Conservation (phyloP, 2,797 vertebrate species). For the Parotocinclus haroldoi region DNA sequence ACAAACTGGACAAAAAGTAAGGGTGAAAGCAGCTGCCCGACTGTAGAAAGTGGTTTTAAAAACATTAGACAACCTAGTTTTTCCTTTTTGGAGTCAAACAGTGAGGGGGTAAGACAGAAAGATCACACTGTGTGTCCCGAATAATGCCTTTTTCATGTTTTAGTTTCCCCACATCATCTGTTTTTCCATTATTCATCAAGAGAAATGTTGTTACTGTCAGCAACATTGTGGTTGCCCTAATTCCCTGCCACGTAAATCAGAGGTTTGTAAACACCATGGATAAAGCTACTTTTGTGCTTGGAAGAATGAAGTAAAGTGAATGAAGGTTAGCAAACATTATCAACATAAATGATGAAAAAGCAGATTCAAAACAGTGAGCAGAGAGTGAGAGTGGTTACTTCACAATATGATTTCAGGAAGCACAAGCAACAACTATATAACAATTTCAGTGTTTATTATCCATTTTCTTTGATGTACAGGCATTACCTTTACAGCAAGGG, state of each 20-base stretch:
- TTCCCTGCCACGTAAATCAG: conserved; percentile 10
- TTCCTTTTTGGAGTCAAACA: too few relatives aligned
- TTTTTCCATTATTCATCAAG: conserved; percentile 21
- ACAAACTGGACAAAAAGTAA: not conserved
- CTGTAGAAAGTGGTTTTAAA: too few relatives aligned
- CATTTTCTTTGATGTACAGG: too few relatives aligned
- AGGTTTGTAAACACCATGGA: conserved; percentile 15
- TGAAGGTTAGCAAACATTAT: conserved; percentile 1
- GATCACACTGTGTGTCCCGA: conserved; percentile 1
- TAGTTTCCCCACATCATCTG: conserved; percentile 14
- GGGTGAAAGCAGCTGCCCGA: too few relatives aligned
- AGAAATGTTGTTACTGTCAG: conserved; percentile 34
- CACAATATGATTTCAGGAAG: too few relatives aligned
- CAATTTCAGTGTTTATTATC: too few relatives aligned
- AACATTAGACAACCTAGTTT: too few relatives aligned
- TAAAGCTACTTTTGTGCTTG: conserved; percentile 26
- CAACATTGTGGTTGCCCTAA: conserved; percentile 6
- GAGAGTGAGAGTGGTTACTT: not conserved
- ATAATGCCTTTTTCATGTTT: conserved; percentile 9
- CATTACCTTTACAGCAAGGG: too few relatives aligned
- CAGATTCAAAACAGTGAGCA: not conserved
- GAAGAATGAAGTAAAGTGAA: conserved; percentile 9
- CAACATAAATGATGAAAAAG: conserved; percentile 10
- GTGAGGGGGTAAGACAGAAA: too few relatives aligned
- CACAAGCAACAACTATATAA: too few relatives aligned